Base-by-base conservation (phyloP, 2,888 invertebrate species). In the Troglohyphantes excavatus region DNA sequence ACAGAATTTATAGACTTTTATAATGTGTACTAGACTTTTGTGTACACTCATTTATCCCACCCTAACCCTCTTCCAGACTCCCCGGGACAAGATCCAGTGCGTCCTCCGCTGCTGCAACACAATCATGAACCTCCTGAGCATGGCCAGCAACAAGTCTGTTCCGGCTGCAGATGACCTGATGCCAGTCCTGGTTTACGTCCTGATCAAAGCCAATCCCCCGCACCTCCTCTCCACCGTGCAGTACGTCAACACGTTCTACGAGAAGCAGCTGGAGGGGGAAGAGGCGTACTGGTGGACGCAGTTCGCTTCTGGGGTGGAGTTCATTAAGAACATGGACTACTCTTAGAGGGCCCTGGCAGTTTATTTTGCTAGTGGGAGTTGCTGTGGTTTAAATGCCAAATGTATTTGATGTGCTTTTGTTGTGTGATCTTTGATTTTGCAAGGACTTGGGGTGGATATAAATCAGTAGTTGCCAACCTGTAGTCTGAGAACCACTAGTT, bases 271-370 rank as follows among this genome's bases (percentile, higher is more conserved):
- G 89, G 95, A 95, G 91, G 98, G 98, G 75, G 98, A 98, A 94
- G 97, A 98, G 93, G 96, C 97, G 92, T 99, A 99, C 94, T 98
- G 98, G 96, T 99, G 99, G 99, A 98, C 98, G 82, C 98, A 99
- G 94, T 99, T 99, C 94, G 97, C 97, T 93, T 96, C 98, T 0
- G 98, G 98, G 72, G 97, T 99, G 81, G 98, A 98, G 94, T 98
- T 98, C 94, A 98, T 99, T 93, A 99, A 99, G 95, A 98, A 97
- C 84, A 98, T 99, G 98, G 97, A 97, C 94, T 97, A 96, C 90
- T 90, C 61, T 3, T 86, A 65, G 53, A 13, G 5, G 23, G 6
- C 13, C 9, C 9, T 33, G 33, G 3, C 33, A 6, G 33, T 3
- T 6, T 3, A 33, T 3, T 33, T 33, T 33, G 33, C 9, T 3